Evolutionary conservation across 23 tunicate genomes (phyloP), one percentile per base, ranked within the genome.

Genomic region (Trididemnum clinides): DNA sequence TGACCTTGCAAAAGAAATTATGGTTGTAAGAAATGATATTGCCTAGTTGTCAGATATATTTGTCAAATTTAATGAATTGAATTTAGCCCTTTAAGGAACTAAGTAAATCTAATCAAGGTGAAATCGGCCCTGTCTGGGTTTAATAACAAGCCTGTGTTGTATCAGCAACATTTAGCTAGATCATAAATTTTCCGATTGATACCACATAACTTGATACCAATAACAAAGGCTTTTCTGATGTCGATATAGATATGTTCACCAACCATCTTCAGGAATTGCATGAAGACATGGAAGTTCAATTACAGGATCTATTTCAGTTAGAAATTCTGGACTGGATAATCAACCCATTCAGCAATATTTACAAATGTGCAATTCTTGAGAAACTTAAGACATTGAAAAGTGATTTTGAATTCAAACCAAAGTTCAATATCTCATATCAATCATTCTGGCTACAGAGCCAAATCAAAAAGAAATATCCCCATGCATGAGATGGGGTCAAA

Each of bases 361-460:
- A 57, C 44, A 57, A 74, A 74, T 22, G 30, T 38, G 81, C 57
- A 74, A 34, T 34, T 36, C 81, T 74, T 36, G 87, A 83, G 81
- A 72, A 83, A 78, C 69, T 78, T 2, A 50, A 28, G 29, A 78
- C 69, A 50, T 78, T 78, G 34, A 69, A 54, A 78, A 78, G 62
- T 34, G 69, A 54, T 78, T 78, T 78, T 78, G 69, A 51, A 78
- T 69, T 78, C 69, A 78, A 78, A 78, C 83, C 69, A 21, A 78
- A 78, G 83, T 78, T 78, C 62, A 78, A 50, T 50, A 54, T 51
- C 30, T n/a, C n/a, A n/a, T n/a, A n/a, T n/a, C n/a, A n/a, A n/a
- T n/a, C n/a, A n/a, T n/a, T n/a, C n/a, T n/a, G 87, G 87, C 87
- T 83, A 71, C 81, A 83, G 79, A 83, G 71, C 22, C 64, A 83